These are phyloP conservation scores for Acutogordius australiensis DNA, from an alignment of 2,888 invertebrate genomes.

Conservation along the genomic window DNA sequence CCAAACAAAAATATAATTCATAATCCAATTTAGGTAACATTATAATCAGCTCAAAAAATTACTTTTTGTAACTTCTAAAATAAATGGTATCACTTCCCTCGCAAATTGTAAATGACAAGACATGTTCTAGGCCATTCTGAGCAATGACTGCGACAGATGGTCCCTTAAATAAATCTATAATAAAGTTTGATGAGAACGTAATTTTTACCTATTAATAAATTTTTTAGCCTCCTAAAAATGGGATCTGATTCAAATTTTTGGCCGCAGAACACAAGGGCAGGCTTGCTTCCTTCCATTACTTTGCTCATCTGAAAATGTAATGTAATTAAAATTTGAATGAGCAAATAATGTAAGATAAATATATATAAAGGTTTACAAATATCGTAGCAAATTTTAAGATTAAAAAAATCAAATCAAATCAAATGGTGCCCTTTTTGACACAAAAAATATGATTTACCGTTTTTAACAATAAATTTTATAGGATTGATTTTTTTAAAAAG, in stretches of 20 bases:
- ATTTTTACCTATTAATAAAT: conserved; percentile 34
- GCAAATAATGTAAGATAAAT: too few relatives aligned
- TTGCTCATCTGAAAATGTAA: background rate
- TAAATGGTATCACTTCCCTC: conserved; percentile 39
- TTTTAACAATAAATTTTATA: too few relatives aligned
- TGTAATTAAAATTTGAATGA: too few relatives aligned
- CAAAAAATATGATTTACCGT: too few relatives aligned
- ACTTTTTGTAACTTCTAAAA: conserved; percentile 38
- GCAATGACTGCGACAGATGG: conserved; percentile 48
- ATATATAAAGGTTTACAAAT: too few relatives aligned
- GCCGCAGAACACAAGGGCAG: conserved; percentile 64
- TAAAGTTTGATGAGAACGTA: conserved; percentile 12
- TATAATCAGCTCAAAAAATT: background rate
- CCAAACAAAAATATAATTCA: too few relatives aligned
- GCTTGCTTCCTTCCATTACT: conserved; percentile 32
- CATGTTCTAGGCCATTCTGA: conserved; percentile 70
- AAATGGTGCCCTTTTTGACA: too few relatives aligned
- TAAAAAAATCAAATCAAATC: background rate
- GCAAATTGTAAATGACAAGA: conserved; percentile 53
- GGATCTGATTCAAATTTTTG: conserved; percentile 50
- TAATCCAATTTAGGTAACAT: background rate
- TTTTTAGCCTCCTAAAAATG: conserved; percentile 51
- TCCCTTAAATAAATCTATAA: conserved; percentile 64
- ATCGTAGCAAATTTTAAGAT: background rate
- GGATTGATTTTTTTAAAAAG: too few relatives aligned